phyloP scores from a whole-genome alignment of 2,113 vertebrate species.

The Acanthochromis polyacanthus region DNA sequence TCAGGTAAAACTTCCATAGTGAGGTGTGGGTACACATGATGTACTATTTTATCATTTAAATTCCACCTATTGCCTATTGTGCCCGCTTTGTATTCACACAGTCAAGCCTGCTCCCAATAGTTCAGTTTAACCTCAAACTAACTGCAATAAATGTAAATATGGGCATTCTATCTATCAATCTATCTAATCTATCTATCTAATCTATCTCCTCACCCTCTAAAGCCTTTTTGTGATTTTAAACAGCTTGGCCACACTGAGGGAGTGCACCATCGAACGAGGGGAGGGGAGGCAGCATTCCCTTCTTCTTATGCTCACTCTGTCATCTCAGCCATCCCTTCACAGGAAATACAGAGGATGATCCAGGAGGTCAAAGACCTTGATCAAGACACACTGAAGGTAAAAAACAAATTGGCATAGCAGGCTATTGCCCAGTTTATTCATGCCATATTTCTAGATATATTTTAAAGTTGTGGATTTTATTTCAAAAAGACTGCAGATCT shows the following conservation, averaged over 20 bases:
- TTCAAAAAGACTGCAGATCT: too few species aligned
- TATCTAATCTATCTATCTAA: too few species aligned
- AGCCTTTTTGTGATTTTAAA: background rate
- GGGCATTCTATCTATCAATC: too few species aligned
- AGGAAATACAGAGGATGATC: constrained; percentile 89
- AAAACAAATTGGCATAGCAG: background rate
- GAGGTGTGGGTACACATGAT: background rate
- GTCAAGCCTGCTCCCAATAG: background rate
- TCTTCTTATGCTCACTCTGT: constrained; percentile 85
- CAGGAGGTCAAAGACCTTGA: constrained; percentile 92
- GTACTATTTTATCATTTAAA: background rate
- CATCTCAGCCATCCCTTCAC: constrained; percentile 89
- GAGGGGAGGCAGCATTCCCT: constrained; percentile 73
- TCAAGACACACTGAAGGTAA: constrained; percentile 90
- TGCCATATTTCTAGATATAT: too few species aligned
- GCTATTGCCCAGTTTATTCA: too few species aligned
- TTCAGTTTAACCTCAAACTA: too few species aligned
- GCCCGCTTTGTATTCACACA: constrained; percentile 4
- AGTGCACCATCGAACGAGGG: constrained; percentile 82
- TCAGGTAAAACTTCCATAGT: constrained; percentile 85
- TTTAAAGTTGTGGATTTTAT: too few species aligned
- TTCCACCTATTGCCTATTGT: background rate
- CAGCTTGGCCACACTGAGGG: constrained; percentile 91
- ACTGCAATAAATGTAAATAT: too few species aligned
- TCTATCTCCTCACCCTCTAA: background rate